Conservation (phyloP, 2,888 invertebrate genomes). For the Euplagia quadripunctaria region DNA sequence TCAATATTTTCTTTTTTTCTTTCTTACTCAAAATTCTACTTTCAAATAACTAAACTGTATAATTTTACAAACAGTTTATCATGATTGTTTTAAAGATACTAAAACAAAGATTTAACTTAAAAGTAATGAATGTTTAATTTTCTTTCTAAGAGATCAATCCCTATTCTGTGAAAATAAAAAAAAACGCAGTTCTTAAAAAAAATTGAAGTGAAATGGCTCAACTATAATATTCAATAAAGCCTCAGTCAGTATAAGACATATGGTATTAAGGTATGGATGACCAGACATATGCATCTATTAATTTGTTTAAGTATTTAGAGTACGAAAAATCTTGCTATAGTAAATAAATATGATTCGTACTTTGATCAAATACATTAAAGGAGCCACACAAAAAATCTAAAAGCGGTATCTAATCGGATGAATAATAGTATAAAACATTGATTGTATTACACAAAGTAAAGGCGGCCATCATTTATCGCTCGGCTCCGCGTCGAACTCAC, state of each 20-base stretch:
- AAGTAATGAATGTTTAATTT: too few relatives aligned
- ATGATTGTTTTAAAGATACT: neutral
- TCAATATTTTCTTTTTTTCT: too few relatives aligned
- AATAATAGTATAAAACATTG: slow-evolving; percentile 60
- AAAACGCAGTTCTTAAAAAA: too few relatives aligned
- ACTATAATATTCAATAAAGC: too few relatives aligned
- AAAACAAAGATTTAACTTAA: neutral
- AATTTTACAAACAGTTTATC: neutral
- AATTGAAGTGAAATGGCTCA: too few relatives aligned
- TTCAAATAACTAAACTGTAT: neutral
- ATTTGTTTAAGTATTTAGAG: slow-evolving; percentile 5
- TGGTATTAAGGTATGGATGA: too few relatives aligned
- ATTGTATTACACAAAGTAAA: slow-evolving; percentile 60
- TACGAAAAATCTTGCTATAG: neutral
- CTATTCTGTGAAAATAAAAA: neutral
- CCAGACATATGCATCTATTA: slow-evolving; percentile 6
- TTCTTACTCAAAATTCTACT: neutral
- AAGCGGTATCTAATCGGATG: slow-evolving; percentile 54
- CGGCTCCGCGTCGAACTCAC: slow-evolving; percentile 57
- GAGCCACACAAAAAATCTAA: slow-evolving; percentile 40
- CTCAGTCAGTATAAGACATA: too few relatives aligned
- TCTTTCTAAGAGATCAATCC: neutral
- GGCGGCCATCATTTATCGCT: slow-evolving; percentile 60
- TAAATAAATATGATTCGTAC: slow-evolving; percentile 10
- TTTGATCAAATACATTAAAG: slow-evolving; percentile 46